Evolutionary conservation across 2,888 invertebrate genomes (phyloP).

Genomic region (Anaspis maculata): DNA sequence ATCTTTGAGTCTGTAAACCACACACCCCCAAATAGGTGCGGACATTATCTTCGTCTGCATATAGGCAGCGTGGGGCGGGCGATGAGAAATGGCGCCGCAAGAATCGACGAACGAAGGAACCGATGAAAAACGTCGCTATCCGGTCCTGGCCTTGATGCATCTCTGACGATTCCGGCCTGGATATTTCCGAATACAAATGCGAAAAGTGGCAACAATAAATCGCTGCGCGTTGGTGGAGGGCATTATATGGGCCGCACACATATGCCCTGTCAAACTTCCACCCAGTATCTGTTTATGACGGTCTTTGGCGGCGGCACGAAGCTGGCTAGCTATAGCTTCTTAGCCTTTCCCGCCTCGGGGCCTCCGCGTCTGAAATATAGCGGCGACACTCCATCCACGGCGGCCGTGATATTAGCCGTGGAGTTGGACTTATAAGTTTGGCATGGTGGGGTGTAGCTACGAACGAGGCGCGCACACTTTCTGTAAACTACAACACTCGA

Average conservation of each 20-base stretch:
- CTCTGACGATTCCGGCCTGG: slow-evolving; percentile 7
- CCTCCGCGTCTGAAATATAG: background rate
- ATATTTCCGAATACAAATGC: slow-evolving; percentile 11
- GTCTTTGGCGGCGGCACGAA: too few species aligned
- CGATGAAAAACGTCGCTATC: too few species aligned
- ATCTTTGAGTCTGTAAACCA: too few species aligned
- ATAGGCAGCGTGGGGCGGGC: too few species aligned
- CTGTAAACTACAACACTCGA: slow-evolving; percentile 33
- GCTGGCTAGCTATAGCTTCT: too few species aligned
- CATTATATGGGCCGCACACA: slow-evolving; percentile 4
- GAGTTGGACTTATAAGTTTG: slow-evolving; percentile 16
- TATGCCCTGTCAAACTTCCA: slow-evolving; percentile 8
- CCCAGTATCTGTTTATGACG: slow-evolving; percentile 12
- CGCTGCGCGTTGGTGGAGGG: slow-evolving; percentile 1
- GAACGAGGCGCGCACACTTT: slow-evolving; percentile 19
- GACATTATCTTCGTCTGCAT: too few species aligned
- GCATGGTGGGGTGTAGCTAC: too few species aligned
- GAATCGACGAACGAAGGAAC: too few species aligned
- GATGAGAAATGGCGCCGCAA: too few species aligned
- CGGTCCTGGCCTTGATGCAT: too few species aligned
- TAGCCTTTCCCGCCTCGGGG: slow-evolving; percentile 4
- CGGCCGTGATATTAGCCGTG: slow-evolving; percentile 12
- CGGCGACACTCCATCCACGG: background rate
- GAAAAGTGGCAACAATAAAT: slow-evolving; percentile 9
- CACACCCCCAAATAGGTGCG: too few species aligned